phyloP scores from a whole-genome alignment of 2,797 vertebrate genomes.

The Taenioides sp. region DNA sequence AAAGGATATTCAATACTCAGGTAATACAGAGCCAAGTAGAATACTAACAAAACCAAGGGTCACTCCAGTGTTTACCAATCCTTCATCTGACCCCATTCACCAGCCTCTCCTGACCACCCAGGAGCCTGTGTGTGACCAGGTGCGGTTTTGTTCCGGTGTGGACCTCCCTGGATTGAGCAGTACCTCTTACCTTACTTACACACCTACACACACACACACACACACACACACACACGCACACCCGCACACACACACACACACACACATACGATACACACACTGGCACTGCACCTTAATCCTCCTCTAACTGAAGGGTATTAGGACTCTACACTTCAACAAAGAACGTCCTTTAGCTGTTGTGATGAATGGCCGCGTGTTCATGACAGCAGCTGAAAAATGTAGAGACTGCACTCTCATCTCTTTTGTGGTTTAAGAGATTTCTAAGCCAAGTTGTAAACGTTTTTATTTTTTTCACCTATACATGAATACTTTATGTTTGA shows the following conservation, averaged over 20 bases:
- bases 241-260: conserved; percentile 17
- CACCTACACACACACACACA: conserved; percentile 1
- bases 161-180: conserved; percentile 48
- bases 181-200: conserved; percentile 56
- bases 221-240: neutral
- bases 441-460: conserved; percentile 3
- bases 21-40: neutral
- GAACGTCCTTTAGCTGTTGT: conserved; percentile 55
- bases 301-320: conserved; percentile 55
- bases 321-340: conserved; percentile 55
- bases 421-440: conserved; percentile 3
- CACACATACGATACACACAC: neutral
- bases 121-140: conserved; percentile 51
- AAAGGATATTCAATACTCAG: neutral
- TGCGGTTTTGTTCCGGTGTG: conserved; percentile 47
- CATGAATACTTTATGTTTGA: neutral
- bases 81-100: conserved; percentile 34
- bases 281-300: conserved; percentile 38
- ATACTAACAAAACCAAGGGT: neutral
- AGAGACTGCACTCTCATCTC: conserved; percentile 29
- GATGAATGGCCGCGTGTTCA: conserved; percentile 39
- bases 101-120: conserved; percentile 34
- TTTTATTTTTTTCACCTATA: neutral
- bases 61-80: neutral
- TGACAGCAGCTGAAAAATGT: conserved; percentile 9